phyloP scores from a whole-genome alignment of 1,140 invertebrate species.

The Panagrolaimus sp. region DNA sequence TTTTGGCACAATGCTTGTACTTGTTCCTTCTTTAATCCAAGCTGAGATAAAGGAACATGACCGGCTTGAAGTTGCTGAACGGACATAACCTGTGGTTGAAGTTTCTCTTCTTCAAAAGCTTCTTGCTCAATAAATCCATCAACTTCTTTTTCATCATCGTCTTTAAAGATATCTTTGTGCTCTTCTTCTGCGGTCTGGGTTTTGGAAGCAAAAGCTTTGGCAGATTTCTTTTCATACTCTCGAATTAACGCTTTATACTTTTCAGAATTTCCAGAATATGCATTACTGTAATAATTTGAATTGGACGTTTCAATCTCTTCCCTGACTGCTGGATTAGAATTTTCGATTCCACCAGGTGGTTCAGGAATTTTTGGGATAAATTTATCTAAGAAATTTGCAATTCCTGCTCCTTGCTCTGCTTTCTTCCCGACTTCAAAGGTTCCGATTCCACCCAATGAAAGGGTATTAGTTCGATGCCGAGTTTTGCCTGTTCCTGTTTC shows the following conservation, averaged over 20 bases:
- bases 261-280: neutral
- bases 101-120: neutral
- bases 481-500: slow-evolving; percentile 17
- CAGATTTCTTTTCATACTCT: neutral
- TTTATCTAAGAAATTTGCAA: slow-evolving; percentile 3
- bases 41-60: slow-evolving; percentile 18
- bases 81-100: neutral
- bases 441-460: neutral
- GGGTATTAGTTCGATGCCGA: neutral
- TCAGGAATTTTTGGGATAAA: slow-evolving; percentile 13
- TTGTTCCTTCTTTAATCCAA: slow-evolving; percentile 27
- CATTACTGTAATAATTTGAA: neutral
- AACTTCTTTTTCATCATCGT: neutral
- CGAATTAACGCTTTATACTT: slow-evolving; percentile 6
- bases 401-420: neutral
- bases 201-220: neutral
- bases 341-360: slow-evolving; percentile 6
- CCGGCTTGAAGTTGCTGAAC: slow-evolving; percentile 11
- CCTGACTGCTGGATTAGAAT: neutral
- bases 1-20: slow-evolving; percentile 27
- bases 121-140: slow-evolving; percentile 1
- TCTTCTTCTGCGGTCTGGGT: neutral
- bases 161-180: neutral
- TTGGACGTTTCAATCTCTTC: neutral
- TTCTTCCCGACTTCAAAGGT: slow-evolving; percentile 10